Evolutionary conservation across 2,797 vertebrate species (phyloP).

Genomic region (Sebastes elongatus): DNA sequence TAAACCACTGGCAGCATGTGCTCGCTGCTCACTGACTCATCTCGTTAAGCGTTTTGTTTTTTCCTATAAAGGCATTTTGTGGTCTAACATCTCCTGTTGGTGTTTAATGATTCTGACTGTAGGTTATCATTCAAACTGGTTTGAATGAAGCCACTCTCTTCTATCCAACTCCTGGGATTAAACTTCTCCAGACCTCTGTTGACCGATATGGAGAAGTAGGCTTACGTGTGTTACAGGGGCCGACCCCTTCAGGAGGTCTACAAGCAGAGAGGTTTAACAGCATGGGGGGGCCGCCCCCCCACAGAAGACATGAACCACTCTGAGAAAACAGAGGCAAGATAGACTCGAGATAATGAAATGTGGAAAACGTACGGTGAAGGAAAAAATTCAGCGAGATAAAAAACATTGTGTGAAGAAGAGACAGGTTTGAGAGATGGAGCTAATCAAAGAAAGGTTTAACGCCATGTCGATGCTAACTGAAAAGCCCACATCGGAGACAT

Average conservation of each 20-base stretch:
- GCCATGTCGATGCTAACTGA: slow-evolving; percentile 18
- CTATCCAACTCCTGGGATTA: slow-evolving; percentile 23
- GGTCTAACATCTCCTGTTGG: not conserved
- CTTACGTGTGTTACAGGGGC: not conserved
- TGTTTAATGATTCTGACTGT: not conserved
- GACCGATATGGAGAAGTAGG: slow-evolving; percentile 7
- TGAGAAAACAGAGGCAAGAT: slow-evolving; percentile 26
- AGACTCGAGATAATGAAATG: slow-evolving; percentile 33
- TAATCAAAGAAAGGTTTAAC: slow-evolving; percentile 27
- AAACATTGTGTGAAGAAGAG: not conserved
- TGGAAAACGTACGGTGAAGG: slow-evolving; percentile 4
- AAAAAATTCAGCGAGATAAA: not conserved
- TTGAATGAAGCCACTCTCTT: slow-evolving; percentile 45
- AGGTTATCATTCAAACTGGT: slow-evolving; percentile 25
- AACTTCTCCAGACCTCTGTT: slow-evolving; percentile 40
- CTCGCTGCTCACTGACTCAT: not conserved
- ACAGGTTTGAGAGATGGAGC: slow-evolving; percentile 39
- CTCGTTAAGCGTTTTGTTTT: not conserved
- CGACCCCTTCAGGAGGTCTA: slow-evolving; percentile 28
- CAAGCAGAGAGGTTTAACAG: slow-evolving; percentile 49
- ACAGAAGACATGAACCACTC: slow-evolving; percentile 37
- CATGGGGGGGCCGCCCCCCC: slow-evolving; percentile 41
- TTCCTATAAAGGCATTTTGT: no score
- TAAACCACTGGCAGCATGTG: not conserved
- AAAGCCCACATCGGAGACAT: slow-evolving; percentile 15